Base-by-base conservation (phyloP, 2,888 invertebrate genomes). In the Napeogenes sylphis region DNA sequence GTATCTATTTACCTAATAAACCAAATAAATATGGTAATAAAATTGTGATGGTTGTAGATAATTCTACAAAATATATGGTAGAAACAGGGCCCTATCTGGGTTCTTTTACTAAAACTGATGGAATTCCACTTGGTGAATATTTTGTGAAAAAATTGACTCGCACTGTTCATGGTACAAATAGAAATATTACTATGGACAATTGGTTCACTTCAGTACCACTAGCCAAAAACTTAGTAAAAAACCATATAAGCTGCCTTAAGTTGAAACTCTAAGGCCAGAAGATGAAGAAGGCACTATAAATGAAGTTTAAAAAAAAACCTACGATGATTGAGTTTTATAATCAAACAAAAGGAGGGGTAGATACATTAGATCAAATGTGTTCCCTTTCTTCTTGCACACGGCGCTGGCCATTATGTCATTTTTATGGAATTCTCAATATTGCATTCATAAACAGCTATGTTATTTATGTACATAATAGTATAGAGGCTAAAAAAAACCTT, bases 191-290 rank as follows among this genome's bases (percentile, higher is more conserved):
- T 4, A 62, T 61, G 21, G 78, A 80, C 62, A 80, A 80, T 61
- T 79, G 77, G 78, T 80, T 79, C 59, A 76, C 75, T 3, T 78
- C 75, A 10, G 65, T 78, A 12, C 65, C 70, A 14, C 60, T 78
- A 8, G 75, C 74, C 4, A 73, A 76, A 60, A 62, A 63, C 12
- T 57, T 77, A 56, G 68, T 76, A 38, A 32, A 69, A 56, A 69
- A 35, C 77, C 76, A 21, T 77, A 78, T 58, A 75, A 75, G 58
- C 54, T 78, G 56, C 76, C 75, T 3, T 53, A 76, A 13, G 64
- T 75, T 14, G 75, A n/a, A n/a, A n/a, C n/a, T n/a, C n/a, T n/a
- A n/a, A n/a, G n/a, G n/a, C n/a, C n/a, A n/a, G n/a, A n/a, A n/a
- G 66, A 70, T 60, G 69, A 70, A 65, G 57, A 56, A 13, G 64